Evolutionary conservation across 2,113 vertebrate genomes (phyloP).

Genomic region (Salvelinus namaycush): DNA sequence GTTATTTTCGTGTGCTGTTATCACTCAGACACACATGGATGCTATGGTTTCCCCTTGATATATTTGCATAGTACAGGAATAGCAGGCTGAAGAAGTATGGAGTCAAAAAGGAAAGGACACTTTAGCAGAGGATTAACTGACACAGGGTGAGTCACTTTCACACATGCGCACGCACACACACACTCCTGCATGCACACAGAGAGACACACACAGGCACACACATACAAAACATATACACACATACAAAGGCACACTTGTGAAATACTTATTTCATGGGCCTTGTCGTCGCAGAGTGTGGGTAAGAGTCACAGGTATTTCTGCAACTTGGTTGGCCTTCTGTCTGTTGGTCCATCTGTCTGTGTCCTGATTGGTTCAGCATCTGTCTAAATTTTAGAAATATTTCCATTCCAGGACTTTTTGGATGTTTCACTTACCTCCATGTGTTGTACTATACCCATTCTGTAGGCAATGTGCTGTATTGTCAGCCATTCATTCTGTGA

Average conservation of each 20-base stretch:
- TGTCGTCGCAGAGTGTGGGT: too few species aligned
- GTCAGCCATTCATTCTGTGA: not conserved
- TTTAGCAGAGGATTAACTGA: conserved; percentile 32
- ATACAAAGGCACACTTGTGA: too few species aligned
- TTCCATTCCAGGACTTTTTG: not conserved
- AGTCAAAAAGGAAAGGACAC: conserved; percentile 74
- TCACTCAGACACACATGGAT: not conserved
- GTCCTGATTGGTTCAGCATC: not conserved
- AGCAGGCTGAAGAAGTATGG: conserved; percentile 68
- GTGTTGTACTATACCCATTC: too few species aligned
- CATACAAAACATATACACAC: too few species aligned
- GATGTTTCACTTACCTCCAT: not conserved
- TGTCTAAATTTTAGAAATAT: not conserved
- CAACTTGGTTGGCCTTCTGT: too few species aligned
- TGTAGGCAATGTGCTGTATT: not conserved
- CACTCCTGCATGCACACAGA: too few species aligned
- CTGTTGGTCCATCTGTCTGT: not conserved
- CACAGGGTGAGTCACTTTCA: too few species aligned
- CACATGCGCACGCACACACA: too few species aligned
- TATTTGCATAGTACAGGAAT: conserved; percentile 59
- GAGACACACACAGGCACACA: too few species aligned
- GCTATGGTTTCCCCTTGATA: not conserved
- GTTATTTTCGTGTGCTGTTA: not conserved
- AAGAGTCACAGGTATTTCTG: too few species aligned
- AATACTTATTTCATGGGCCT: too few species aligned